Evolutionary conservation across 2,888 invertebrate genomes (phyloP), one percentile per base, ranked within the genome.

Genomic region (Drosophila ustulata): DNA sequence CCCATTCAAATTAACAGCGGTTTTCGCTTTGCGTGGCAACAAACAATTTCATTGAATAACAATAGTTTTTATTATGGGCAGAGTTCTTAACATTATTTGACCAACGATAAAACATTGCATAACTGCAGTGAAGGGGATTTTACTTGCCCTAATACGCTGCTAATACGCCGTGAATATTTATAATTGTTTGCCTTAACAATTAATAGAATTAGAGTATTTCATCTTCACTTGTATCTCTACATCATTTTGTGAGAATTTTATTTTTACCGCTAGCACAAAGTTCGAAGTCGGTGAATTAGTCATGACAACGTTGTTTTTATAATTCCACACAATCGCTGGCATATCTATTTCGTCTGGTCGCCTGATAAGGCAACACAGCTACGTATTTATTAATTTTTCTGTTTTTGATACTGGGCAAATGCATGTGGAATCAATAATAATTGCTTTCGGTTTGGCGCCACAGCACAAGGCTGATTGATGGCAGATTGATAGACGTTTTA

Each of bases 331-430:
- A 13, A n/a, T 45, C 30, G 28, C 11, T 50, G 26, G 30, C 32
- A 52, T 49, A 11, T 58, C 4, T 45, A 30, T 11, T 7, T 13
- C 25, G 45, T 25, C 3, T 5, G 8, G 28, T 25, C 25, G 45
- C 43, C 23, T 43, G 69, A 72, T 72, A 72, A 74, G 58, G 32
- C 45, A 18, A 43, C 9, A 13, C 1, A 23, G 11, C 23, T 11
- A 32, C 2, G 32, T 28, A 45, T 34, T 1, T n/a, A 52, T 30
- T 23, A 18, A 18, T 18, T 18, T 18, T 18, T 18, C 18, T 34
- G 13, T 4, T 39, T 37, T n/a, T 41, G 3, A 49, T 18, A 57
- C 13, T 23, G 18, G 13, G 2, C 3, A 26, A 51, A n/a, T 32
- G 30, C 32, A 51, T 41, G 25, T 59, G 39, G 47, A 64, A 64